Evolutionary conservation across 2,797 vertebrate genomes (phyloP).

Genomic region (Falco biarmicus): DNA sequence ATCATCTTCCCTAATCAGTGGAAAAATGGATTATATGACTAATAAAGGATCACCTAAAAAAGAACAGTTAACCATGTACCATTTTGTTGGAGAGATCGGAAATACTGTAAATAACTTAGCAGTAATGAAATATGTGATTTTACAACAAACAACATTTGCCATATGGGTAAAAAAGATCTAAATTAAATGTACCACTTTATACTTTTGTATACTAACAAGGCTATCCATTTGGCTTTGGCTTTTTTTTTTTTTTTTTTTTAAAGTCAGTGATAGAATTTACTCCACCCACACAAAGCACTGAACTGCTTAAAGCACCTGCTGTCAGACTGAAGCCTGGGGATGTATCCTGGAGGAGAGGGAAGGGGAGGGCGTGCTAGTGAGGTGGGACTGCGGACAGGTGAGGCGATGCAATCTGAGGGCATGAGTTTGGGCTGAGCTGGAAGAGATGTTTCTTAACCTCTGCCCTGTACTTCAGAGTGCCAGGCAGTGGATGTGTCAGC

Average conservation of each 20-base stretch:
- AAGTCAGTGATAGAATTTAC: neutral
- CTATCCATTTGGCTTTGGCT: neutral
- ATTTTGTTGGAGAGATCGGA: constrained; percentile 24
- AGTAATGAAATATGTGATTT: constrained; percentile 8
- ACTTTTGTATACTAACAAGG: neutral
- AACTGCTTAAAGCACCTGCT: neutral
- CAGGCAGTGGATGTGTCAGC: neutral
- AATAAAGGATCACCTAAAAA: constrained; percentile 50
- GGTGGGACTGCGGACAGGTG: neutral
- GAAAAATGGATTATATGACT: constrained; percentile 49
- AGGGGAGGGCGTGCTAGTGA: neutral
- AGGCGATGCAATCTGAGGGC: neutral
- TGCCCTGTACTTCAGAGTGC: fast-evolving
- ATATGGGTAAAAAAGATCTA: neutral
- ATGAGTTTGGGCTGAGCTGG: neutral
- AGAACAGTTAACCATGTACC: constrained; percentile 23
- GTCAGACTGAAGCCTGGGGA: neutral
- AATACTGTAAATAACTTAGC: constrained; percentile 10
- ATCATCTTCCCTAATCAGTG: constrained; percentile 44
- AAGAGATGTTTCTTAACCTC: neutral
- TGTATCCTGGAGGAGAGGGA: neutral
- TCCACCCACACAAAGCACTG: neutral
- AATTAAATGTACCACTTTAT: neutral
- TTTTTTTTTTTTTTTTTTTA: neutral
- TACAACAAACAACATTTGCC: neutral